A percentile compares a stretch with the other conserved stretches of the same genome.
Evolutionary conservation across 2,888 invertebrate genomes (phyloP).

Genomic region (Disparrhopalites patrizii): DNA sequence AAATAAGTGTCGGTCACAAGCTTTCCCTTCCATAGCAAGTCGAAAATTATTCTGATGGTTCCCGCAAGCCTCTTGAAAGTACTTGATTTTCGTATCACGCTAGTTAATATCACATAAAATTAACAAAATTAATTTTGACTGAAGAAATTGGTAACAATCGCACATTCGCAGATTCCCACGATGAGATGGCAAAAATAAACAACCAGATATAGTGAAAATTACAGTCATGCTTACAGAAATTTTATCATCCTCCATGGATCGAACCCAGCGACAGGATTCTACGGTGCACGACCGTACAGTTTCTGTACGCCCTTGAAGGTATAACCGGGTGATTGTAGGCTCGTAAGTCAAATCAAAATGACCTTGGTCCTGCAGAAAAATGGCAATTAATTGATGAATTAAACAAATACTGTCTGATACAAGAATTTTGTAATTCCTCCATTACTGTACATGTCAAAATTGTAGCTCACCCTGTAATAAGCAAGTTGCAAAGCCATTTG

Average conservation of each 20-base stretch:
- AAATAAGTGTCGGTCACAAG: conserved; percentile 12
- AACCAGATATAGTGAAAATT: no score
- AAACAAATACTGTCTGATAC: no score
- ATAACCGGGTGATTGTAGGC: conserved; percentile 97
- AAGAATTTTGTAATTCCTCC: conserved; percentile 1
- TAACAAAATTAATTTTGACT: not conserved
- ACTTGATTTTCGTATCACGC: not conserved
- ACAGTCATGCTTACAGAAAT: not conserved
- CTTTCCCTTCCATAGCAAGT: not conserved
- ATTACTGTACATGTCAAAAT: conserved; percentile 4
- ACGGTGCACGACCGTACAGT: conserved; percentile 95
- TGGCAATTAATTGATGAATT: no score
- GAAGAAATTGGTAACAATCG: no score
- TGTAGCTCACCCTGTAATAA: conserved; percentile 66
- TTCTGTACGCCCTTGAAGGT: conserved; percentile 94
- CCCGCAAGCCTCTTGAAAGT: conserved; percentile 4
- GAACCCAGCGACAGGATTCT: conserved; percentile 89
- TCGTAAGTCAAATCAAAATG: conserved; percentile 96
- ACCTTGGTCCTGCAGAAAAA: conserved; percentile 66
- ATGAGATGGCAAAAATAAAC: no score
- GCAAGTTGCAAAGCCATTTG: conserved; percentile 97
- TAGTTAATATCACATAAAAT: no score
- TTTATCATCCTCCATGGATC: conserved; percentile 72
- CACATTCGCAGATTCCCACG: no score
- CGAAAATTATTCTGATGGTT: conserved; percentile 9